A percentile compares a stretch with the other conserved stretches of the same genome.
These are phyloP conservation scores for Hyles lineata DNA, from an alignment of 2,888 invertebrate genomes.

Conservation along the genomic window DNA sequence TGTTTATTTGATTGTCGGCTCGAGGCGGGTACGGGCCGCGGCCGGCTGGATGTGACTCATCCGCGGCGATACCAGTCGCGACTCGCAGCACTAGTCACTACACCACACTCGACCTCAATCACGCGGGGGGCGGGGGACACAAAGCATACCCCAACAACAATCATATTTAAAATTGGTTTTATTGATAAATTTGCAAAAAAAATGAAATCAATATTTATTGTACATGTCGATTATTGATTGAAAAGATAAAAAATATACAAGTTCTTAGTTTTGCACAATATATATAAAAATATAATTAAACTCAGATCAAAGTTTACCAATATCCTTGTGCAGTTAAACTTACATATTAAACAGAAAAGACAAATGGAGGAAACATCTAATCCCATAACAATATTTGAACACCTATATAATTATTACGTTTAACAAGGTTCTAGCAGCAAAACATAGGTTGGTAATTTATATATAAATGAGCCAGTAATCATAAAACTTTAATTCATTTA, in stretches of 20 bases:
- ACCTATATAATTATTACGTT: slow-evolving; percentile 81
- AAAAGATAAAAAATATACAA: slow-evolving; percentile 83
- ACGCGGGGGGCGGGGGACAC: slow-evolving; percentile 53
- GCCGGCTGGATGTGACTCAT: slow-evolving; percentile 61
- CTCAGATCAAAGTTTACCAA: slow-evolving; percentile 83
- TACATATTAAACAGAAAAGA: slow-evolving; percentile 78
- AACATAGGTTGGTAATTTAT: slow-evolving; percentile 75
- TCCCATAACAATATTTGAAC: slow-evolving; percentile 83
- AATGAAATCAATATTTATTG: slow-evolving; percentile 81
- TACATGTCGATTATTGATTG: slow-evolving; percentile 84
- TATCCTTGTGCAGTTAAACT: slow-evolving; percentile 83
- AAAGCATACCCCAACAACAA: slow-evolving; percentile 62
- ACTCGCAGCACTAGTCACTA: not conserved
- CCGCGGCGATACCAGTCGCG: slow-evolving; percentile 38
- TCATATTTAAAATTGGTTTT: slow-evolving; percentile 83
- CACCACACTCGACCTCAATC: slow-evolving; percentile 47
- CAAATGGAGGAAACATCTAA: slow-evolving; percentile 76
- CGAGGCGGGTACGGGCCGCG: slow-evolving; percentile 50
- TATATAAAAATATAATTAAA: slow-evolving; percentile 84
- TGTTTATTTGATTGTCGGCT: slow-evolving; percentile 62
- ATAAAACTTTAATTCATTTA: slow-evolving; percentile 81
- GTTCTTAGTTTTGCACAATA: slow-evolving; percentile 79
- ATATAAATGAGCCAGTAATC: slow-evolving; percentile 79
- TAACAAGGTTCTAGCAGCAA: slow-evolving; percentile 82
- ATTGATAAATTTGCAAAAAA: slow-evolving; percentile 82